Base-by-base conservation (phyloP, 1,140 invertebrate species). In the Mesaphorura yosii region DNA sequence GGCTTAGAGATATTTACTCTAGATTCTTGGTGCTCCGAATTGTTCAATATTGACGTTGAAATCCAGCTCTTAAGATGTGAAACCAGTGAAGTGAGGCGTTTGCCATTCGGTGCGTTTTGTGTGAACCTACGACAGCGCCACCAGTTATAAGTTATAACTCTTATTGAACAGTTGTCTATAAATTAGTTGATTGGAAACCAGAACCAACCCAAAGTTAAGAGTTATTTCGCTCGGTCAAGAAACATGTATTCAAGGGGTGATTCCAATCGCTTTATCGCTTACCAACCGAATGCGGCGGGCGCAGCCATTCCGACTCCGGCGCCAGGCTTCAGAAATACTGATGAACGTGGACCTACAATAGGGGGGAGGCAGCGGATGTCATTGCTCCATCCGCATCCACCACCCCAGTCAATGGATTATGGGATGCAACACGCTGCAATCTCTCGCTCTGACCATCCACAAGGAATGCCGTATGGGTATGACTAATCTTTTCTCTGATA, bases 361-460 rank as follows among this genome's bases (percentile, higher is more conserved):
- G 47, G 20, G 26, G 46, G 57, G 20, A 41, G 48, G 19, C 59
- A 50, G 14, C 45, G 56, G 29, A 56, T 58, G 56, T 56, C 53
- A 6, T 46, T 62, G 0, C 46, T 58, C 7, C 59, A 55, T 42
- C n/a, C n/a, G n/a, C n/a, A n/a, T n/a, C 60, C 60, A 12, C 53
- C 56, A n/a, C 56, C 54, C 27, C 56, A 49, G 12, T 47, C 53
- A 17, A 25, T 45, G 25, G 60, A 62, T 12, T 62, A 62, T 41
- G 51, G 25, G 19, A 62, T 59, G 20, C 53, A 29, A 27, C 60
- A 55, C 6, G 48, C 51, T n/a, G 29, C 41, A 14, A 59, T 57
- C 34, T 54, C 56, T 17, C 27, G 60, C 48, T 44, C 49, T 26
- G 60, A 62, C 51, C 53, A 57, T 55, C 60, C 56, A 49, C 46